These are phyloP conservation scores for Lycopodina hypogea DNA, from an alignment of 37 sponge, comb jelly and placozoan species.

Conservation along the genomic window DNA sequence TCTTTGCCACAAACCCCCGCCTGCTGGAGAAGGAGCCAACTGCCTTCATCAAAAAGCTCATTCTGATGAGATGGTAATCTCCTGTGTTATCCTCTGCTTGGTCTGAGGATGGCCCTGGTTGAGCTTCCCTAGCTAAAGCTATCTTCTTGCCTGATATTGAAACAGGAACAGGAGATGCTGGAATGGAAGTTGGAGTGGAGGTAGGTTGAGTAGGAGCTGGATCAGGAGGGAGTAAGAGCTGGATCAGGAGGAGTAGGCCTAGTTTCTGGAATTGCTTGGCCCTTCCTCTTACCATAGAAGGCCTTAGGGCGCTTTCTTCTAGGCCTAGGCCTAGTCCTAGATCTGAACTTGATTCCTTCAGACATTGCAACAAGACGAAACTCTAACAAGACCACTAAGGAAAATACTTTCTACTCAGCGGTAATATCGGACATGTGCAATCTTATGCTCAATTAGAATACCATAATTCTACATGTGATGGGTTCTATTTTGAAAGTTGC, in stretches of 20 bases:
- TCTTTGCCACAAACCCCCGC: neutral
- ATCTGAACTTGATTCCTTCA: neutral
- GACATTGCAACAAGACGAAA: too few species aligned
- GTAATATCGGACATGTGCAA: too few species aligned
- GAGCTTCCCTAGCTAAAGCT: constrained; percentile 1
- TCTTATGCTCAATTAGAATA: constrained; percentile 3
- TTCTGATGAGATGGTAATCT: neutral
- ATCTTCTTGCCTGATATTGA: neutral
- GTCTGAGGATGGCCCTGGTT: neutral
- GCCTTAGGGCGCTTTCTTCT: neutral
- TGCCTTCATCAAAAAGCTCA: neutral
- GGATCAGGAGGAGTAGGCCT: neutral
- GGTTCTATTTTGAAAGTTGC: neutral
- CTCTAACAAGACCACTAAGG: neutral
- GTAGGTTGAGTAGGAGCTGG: neutral
- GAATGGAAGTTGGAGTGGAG: neutral
- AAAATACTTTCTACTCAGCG: neutral
- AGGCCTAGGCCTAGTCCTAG: neutral
- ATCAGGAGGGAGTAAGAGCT: neutral
- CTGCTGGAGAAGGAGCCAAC: neutral
- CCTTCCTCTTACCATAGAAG: neutral
- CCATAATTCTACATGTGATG: neutral
- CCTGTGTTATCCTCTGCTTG: neutral
- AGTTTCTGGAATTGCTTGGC: neutral
- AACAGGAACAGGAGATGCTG: neutral